These are phyloP conservation scores for Paradisaea rubra DNA, from an alignment of 2,113 vertebrate species.

Conservation along the genomic window DNA sequence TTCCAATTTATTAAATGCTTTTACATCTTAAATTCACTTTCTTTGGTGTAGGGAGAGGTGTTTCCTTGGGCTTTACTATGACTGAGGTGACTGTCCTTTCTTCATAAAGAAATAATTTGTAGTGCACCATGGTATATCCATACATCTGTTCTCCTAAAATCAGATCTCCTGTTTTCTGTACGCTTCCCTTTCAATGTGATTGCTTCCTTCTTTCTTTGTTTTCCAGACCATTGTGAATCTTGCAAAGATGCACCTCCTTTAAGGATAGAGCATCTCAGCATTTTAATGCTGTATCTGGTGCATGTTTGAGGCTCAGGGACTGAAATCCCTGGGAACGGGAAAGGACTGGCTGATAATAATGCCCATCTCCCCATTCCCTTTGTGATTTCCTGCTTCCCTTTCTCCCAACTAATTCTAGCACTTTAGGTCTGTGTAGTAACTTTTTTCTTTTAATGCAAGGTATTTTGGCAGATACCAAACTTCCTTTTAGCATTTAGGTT, in stretches of 20 bases:
- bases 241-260: not conserved
- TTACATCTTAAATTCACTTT: not conserved
- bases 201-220: not conserved
- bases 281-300: not conserved
- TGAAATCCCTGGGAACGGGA: not conserved
- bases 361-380: not conserved
- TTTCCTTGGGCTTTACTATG: not conserved
- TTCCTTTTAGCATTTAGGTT: not conserved
- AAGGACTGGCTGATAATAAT: not conserved
- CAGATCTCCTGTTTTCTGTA: not conserved
- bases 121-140: not conserved
- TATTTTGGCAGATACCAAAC: not conserved
- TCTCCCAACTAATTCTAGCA: not conserved
- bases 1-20: conserved; percentile 33
- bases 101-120: not conserved
- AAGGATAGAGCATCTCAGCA: not conserved
- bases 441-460: not conserved
- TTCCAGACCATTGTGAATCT: not conserved
- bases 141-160: not conserved
- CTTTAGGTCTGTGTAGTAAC: not conserved
- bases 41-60: conserved; percentile 27
- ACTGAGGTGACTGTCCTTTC: not conserved
- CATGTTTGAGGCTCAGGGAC: not conserved
- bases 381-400: not conserved
- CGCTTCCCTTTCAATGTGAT: not conserved